Percentiles rank a stretch among this genome's conserved stretches.
Evolutionary conservation across 2,113 vertebrate species (phyloP).

Genomic region (Nansenia antarctica): DNA sequence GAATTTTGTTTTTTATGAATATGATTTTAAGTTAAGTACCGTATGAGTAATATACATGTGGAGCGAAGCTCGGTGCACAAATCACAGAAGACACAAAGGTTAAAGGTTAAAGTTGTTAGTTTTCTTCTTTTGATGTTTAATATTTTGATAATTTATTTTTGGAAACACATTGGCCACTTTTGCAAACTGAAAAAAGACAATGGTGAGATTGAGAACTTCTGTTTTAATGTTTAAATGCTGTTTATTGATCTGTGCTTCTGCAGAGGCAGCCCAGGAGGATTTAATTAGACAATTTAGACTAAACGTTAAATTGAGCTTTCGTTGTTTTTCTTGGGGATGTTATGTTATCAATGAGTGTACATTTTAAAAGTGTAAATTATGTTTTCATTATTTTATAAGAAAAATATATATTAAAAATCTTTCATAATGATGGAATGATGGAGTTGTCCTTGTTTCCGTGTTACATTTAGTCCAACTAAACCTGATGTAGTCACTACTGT

Average conservation of each 20-base stretch:
- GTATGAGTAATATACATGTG: conserved; percentile 43
- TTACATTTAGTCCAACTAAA: too few species aligned
- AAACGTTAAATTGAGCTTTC: conserved; percentile 38
- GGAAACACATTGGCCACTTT: conserved; percentile 63
- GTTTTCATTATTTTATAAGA: conserved; percentile 83
- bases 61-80: conserved; percentile 47
- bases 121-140: conserved; percentile 68
- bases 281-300: conserved; percentile 27
- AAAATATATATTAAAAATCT: conserved; percentile 68
- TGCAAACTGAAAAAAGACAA: conserved; percentile 37
- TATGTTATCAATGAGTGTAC: conserved; percentile 81
- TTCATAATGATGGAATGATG: conserved; percentile 57
- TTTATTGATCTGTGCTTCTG: conserved; percentile 48
- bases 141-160: conserved; percentile 80
- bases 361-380: conserved; percentile 84
- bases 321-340: conserved; percentile 69
- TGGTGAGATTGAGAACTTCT: conserved; percentile 57
- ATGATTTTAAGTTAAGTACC: conserved; percentile 51
- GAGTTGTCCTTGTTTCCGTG: too few species aligned
- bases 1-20: conserved; percentile 42
- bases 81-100: conserved; percentile 58
- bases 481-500: too few species aligned
- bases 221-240: conserved; percentile 43
- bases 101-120: conserved; percentile 54
- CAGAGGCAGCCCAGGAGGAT: conserved; percentile 34